Conservation (phyloP, 2,113 vertebrate genomes). For the Hippocampus barbouri region DNA sequence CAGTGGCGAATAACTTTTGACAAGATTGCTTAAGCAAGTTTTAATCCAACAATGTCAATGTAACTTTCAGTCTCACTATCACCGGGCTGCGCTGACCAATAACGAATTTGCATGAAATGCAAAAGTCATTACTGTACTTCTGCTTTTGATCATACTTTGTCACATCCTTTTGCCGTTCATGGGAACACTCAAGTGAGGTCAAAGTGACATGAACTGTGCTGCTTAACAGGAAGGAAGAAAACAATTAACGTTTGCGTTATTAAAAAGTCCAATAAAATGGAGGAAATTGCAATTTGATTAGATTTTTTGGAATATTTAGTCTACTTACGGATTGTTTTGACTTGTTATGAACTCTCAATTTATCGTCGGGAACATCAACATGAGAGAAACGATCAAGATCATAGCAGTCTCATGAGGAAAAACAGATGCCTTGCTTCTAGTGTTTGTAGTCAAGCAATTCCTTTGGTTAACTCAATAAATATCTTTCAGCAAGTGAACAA, state of each 20-base stretch:
- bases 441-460: background rate
- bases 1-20: background rate
- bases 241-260: background rate
- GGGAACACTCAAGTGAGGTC: constrained; percentile 8
- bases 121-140: background rate
- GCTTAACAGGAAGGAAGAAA: constrained; percentile 1
- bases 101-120: background rate
- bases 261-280: background rate
- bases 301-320: background rate
- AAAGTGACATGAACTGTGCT: background rate
- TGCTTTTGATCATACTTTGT: background rate
- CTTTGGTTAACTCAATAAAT: background rate
- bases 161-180: background rate
- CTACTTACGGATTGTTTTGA: background rate
- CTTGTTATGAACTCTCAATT: background rate
- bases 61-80: background rate
- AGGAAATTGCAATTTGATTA: background rate
- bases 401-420: constrained; percentile 16
- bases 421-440: background rate
- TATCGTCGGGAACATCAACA: background rate
- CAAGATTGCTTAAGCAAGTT: background rate
- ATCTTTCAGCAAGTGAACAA: background rate
- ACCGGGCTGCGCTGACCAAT: background rate
- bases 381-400: background rate
- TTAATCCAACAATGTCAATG: background rate